Percentiles rank a stretch among this genome's conserved stretches.
Conservation (phyloP, 2,797 vertebrate species). For the Pelobates cultripes region DNA sequence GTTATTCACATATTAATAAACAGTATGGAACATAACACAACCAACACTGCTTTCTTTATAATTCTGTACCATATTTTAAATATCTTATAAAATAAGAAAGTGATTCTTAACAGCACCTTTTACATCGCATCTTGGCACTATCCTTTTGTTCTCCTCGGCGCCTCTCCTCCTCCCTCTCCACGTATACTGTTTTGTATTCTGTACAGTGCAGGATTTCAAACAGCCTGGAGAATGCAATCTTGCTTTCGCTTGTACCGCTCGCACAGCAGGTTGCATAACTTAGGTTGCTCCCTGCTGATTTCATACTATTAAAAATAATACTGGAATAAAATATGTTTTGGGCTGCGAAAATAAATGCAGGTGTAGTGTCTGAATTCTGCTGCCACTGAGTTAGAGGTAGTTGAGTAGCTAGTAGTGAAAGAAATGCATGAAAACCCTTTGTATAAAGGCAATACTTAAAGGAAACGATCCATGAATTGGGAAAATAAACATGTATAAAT, state of each 20-base stretch:
- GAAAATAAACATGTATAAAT: background rate
- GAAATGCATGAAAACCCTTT: background rate
- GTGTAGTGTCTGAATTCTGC: constrained; percentile 17
- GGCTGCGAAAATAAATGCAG: constrained; percentile 38
- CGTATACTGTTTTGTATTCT: constrained; percentile 53
- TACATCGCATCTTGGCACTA: background rate
- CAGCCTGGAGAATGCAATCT: constrained; percentile 44
- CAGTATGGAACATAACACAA: background rate
- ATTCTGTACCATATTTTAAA: background rate
- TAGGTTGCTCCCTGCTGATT: constrained; percentile 72
- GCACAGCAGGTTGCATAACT: constrained; percentile 60
- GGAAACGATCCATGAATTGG: background rate
- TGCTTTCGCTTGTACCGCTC: constrained; percentile 42
- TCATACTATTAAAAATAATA: constrained; percentile 62
- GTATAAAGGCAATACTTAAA: background rate
- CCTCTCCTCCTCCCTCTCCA: constrained; percentile 7
- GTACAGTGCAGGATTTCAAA: constrained; percentile 44
- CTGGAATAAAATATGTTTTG: constrained; percentile 58
- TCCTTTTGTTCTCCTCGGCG: constrained; percentile 17
- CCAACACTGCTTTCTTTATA: background rate
- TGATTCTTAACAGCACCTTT: constrained; percentile 4
- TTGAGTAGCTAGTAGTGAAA: too few species aligned
- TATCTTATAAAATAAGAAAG: background rate
- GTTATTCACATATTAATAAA: background rate
- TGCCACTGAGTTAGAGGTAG: background rate